Evolutionary conservation across 2,888 invertebrate genomes (phyloP).

Genomic region (Hypselothyrea guttata): DNA sequence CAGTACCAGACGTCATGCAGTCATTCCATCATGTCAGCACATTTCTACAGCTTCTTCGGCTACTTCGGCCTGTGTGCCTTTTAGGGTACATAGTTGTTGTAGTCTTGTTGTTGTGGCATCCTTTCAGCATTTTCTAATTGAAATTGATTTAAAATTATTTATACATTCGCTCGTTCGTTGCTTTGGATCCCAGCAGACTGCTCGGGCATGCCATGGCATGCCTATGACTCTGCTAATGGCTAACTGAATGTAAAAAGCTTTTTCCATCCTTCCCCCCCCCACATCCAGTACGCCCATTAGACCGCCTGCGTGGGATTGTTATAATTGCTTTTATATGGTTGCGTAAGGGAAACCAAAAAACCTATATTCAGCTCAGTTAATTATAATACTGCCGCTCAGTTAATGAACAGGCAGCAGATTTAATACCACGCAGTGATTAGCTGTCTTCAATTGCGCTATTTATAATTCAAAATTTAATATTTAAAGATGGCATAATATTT

Average conservation of each 20-base stretch:
- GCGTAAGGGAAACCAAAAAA: no score
- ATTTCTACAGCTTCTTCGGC: conserved; percentile 64
- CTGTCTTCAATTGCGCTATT: no score
- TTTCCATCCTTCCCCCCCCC: not conserved
- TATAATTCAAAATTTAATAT: no score
- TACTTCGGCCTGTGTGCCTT: conserved; percentile 10
- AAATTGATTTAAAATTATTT: conserved; percentile 72
- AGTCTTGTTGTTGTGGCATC: conserved; percentile 45
- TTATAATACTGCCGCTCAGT: no score
- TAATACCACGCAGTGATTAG: no score
- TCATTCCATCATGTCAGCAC: conserved; percentile 59
- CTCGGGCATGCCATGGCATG: not conserved
- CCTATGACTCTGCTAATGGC: conserved; percentile 23
- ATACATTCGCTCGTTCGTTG: conserved; percentile 32
- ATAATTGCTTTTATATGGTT: no score
- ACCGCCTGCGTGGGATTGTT: no score
- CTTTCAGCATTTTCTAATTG: conserved; percentile 70
- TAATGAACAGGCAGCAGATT: no score
- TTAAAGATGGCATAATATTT: no score
- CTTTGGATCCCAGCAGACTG: not conserved
- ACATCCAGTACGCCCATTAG: no score
- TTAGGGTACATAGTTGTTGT: conserved; percentile 17
- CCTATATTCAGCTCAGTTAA: no score
- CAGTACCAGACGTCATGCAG: conserved; percentile 40
- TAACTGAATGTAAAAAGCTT: not conserved